Base-by-base conservation (phyloP, 2,888 invertebrate genomes). In the Polymixis flavicincta region DNA sequence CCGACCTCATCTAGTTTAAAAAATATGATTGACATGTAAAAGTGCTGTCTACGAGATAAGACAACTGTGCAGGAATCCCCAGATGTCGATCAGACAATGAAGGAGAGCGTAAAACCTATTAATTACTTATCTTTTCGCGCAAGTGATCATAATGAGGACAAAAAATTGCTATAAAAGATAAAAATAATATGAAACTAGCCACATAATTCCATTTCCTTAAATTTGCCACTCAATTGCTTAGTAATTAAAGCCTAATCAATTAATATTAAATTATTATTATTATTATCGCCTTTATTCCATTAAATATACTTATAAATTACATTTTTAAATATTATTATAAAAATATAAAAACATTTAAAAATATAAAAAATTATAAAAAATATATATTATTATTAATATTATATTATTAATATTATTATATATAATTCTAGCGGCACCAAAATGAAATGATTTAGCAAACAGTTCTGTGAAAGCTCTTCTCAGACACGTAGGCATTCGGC, bases 121-220 rank as follows among this genome's bases (percentile, higher is more conserved):
- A 13, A 28, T 28, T 54, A 22, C 32, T 80, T 80, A 67, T 70
- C 52, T 54, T 45, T 63, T 66, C 55, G 55, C 32, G 19, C 60
- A 66, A 70, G n/a, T 80, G 55, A 69, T 63, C 52, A 66, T 80
- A 37, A 57, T 45, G 55, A 22, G 6, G 17, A n/a, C n/a, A 57
- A 48, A 14, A 11, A 37, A 45, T 19, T 54, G n/a, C 32, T 37
- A 37, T 25, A 14, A 59, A n/a, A 42, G 0, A 68, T 55, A 55
- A 19, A 32, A 19, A 17, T 42, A 45, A n/a, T 8, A 69, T 52
- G 22, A 37, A 37, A 17, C n/a, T 65, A 25, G 11, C 22, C 37
- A 37, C 50, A 28, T n/a, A 1, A n/a, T 69, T 25, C 1, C 5
- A 8, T 69, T 37, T 19, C 32, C 25, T 52, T 14, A 13, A n/a